Evolutionary conservation across 2,113 vertebrate species (phyloP), one percentile per base, ranked within the genome.

Genomic region (Glaucomys volans): DNA sequence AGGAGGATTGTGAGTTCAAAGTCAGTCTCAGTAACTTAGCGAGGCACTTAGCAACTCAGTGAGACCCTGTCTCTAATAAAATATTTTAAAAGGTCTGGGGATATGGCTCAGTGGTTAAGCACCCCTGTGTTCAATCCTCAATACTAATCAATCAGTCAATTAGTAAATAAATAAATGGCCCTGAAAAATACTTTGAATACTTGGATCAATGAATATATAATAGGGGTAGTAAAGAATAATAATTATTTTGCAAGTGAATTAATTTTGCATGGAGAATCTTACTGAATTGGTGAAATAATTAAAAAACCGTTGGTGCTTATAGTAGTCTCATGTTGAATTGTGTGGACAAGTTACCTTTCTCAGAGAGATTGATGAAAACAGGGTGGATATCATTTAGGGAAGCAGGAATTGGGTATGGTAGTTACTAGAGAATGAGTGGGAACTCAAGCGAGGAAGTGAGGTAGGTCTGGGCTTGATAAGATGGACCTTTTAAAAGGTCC

Each of bases 231-330:
- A 82, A 87, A 81, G 7, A 50, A 26, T 84, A 87, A 75, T 59
- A 47, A 7, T 1, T 89, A 22, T 57, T 79, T 94, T 72, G 17
- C 57, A 74, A 69, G 62, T 44, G 40, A 87, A 54, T 80, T n/a
- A 83, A 92, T 95, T 88, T 26, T 92, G 84, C n/a, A 76, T 86
- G 69, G 35, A 32, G 3, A 90, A 40, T 96, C 92, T 76, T 91
- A 88, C 94, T 88, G 81, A 40, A 94, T 71, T 40, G 13, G 42
- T 47, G n/a, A 57, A 81, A 82, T 96, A 77, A 92, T 95, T 59
- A 87, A 92, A 71, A 72, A 42, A 47, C 8, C 40, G 6, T 57
- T 54, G 47, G 64, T 47, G 24, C 7, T 67, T 40, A n/a, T 4
- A 20, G 5, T 71, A 64, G 30, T 81, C 59, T 12, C 40, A 0